Conservation (phyloP, 2,888 invertebrate species). For the Coecobrya sp. region DNA sequence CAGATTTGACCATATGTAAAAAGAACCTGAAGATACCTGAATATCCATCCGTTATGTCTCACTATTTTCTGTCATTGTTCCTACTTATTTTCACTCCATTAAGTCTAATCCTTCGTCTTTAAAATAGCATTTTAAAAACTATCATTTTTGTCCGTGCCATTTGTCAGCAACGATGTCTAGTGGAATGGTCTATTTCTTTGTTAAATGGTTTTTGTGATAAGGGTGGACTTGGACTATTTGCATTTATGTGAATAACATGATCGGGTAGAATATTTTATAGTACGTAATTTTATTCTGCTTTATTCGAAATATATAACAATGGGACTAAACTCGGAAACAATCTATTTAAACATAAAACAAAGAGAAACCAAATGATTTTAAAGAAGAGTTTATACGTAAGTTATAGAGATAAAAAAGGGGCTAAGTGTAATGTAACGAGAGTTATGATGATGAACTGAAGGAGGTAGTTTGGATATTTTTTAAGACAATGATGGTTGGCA, state of each 20-base stretch:
- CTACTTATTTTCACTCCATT: neutral
- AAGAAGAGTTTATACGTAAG: conserved; percentile 33
- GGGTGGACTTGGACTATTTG: neutral
- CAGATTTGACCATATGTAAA: neutral
- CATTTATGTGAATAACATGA: neutral
- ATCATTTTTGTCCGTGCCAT: conserved; percentile 60
- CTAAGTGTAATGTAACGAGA: neutral
- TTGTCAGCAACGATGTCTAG: conserved; percentile 57
- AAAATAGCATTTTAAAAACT: neutral
- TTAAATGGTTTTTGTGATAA: neutral
- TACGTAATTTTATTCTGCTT: conserved; percentile 19
- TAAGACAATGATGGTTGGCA: neutral
- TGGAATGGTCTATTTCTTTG: neutral
- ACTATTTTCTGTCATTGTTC: neutral
- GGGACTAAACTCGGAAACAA: conserved; percentile 63
- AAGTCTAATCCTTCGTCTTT: neutral
- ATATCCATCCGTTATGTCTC: conserved; percentile 15
- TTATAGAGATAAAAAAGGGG: neutral
- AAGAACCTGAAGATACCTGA: conserved; percentile 63
- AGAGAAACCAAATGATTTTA: conserved; percentile 32
- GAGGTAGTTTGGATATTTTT: neutral
- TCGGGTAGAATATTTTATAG: conserved; percentile 1
- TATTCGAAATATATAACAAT: conserved; percentile 62
- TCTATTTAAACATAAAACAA: conserved; percentile 8
- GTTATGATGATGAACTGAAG: too few relatives aligned